phyloP scores from a whole-genome alignment of 2,113 vertebrate species.

The Lycaon pictus region DNA sequence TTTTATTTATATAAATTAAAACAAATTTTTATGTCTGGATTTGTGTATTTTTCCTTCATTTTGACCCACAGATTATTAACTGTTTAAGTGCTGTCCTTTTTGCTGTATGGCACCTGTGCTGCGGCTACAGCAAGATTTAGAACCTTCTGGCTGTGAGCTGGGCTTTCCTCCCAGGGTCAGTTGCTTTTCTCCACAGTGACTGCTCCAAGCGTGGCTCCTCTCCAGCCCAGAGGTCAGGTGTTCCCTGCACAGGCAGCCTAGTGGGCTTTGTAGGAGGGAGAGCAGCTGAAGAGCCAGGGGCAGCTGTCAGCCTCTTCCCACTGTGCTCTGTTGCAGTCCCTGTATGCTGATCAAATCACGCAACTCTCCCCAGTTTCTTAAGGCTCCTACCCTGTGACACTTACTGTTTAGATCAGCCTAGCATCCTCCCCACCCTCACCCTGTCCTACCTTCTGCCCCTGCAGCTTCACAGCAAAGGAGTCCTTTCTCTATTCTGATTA shows the following conservation, averaged over 20 bases:
- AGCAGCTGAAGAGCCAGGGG: not conserved
- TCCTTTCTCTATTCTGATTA: not conserved
- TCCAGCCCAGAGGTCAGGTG: not conserved
- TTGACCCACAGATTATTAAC: not conserved
- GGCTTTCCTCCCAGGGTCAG: not conserved
- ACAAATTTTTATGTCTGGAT: constrained; percentile 29
- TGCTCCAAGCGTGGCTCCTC: not conserved
- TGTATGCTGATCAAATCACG: not conserved
- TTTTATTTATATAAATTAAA: constrained; percentile 72
- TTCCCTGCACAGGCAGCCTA: not conserved
- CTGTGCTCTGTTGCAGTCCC: not conserved
- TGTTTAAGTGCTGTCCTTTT: not conserved
- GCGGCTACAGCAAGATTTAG: not conserved
- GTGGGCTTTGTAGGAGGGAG: not conserved
- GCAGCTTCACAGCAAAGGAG: not conserved
- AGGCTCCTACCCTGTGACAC: not conserved
- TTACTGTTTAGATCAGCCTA: not conserved
- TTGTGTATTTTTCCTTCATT: constrained; percentile 44
- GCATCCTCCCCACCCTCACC: not conserved
- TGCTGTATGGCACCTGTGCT: not conserved
- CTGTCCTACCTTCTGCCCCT: not conserved
- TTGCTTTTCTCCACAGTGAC: not conserved
- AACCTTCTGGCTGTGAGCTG: not conserved
- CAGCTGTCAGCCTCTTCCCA: not conserved
- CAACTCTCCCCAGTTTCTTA: not conserved